A percentile compares a stretch with the other conserved stretches of the same genome.
Evolutionary conservation across 2,113 vertebrate genomes (phyloP).

Genomic region (Ailuropoda melanoleuca): DNA sequence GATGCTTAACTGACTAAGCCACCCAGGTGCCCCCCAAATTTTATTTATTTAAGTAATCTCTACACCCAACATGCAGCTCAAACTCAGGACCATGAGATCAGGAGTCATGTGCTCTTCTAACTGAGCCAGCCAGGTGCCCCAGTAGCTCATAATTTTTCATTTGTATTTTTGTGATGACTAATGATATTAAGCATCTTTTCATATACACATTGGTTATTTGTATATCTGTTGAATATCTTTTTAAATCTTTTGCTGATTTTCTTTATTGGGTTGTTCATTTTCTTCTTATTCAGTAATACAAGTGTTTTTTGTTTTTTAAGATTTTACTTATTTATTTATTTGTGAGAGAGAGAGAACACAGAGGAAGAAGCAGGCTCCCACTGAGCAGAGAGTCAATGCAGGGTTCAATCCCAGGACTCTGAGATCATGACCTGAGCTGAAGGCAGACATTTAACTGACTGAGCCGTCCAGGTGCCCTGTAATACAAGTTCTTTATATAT

Average conservation of each 20-base stretch:
- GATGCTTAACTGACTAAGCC: no score
- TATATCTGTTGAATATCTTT: neutral
- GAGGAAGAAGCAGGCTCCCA: neutral
- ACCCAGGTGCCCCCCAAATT: no score
- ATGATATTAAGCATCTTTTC: neutral
- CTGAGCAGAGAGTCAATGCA: neutral
- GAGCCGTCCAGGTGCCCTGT: no score
- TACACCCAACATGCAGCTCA: neutral
- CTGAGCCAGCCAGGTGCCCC: neutral
- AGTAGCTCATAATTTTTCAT: neutral
- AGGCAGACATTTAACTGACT: neutral
- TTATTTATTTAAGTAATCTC: neutral
- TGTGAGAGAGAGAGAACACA: neutral
- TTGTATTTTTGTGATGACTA: neutral
- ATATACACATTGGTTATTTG: neutral
- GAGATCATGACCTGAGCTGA: neutral
- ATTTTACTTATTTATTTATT: neutral
- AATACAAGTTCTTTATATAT: neutral
- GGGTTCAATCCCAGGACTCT: neutral
- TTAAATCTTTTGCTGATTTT: neutral
- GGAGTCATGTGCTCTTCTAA: neutral
- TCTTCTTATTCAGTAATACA: neutral
- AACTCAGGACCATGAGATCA: neutral
- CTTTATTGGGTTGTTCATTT: neutral
- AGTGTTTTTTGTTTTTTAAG: neutral